phyloP scores from a whole-genome alignment of 2,797 vertebrate genomes.

The Peromyscus attwateri region DNA sequence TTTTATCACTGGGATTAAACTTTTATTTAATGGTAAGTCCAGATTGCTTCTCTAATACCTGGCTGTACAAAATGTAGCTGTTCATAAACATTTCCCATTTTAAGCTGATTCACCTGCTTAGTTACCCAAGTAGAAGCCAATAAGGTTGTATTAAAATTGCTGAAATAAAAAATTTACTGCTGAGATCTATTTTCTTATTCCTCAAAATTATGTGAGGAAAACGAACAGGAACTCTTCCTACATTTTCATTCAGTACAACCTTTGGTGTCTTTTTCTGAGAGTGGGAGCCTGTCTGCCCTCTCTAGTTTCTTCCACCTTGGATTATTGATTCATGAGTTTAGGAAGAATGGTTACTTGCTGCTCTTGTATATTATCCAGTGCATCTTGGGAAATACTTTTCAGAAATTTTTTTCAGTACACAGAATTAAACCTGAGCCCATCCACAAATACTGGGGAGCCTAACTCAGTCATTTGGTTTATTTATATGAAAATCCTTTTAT shows the following conservation, averaged over 20 bases:
- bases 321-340: background rate
- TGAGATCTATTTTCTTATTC: background rate
- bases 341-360: background rate
- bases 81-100: constrained; percentile 45
- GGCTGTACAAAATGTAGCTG: background rate
- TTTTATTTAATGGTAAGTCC: constrained; percentile 19
- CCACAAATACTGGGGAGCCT: background rate
- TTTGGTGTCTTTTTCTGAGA: background rate
- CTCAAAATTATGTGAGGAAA: background rate
- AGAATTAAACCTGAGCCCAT: background rate
- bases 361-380: background rate
- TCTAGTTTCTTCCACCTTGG: background rate
- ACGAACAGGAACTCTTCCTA: background rate
- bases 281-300: background rate
- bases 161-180: constrained; percentile 26
- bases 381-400: background rate
- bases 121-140: constrained; percentile 38
- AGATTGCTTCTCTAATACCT: background rate
- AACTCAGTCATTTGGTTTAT: background rate
- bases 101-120: constrained; percentile 34
- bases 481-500: constrained; percentile 13
- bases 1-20: background rate
- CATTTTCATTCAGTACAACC: background rate
- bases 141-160: constrained; percentile 43
- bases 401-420: background rate